phyloP scores from a whole-genome alignment of 2,113 vertebrate genomes.

The Cyprinodon tularosa region DNA sequence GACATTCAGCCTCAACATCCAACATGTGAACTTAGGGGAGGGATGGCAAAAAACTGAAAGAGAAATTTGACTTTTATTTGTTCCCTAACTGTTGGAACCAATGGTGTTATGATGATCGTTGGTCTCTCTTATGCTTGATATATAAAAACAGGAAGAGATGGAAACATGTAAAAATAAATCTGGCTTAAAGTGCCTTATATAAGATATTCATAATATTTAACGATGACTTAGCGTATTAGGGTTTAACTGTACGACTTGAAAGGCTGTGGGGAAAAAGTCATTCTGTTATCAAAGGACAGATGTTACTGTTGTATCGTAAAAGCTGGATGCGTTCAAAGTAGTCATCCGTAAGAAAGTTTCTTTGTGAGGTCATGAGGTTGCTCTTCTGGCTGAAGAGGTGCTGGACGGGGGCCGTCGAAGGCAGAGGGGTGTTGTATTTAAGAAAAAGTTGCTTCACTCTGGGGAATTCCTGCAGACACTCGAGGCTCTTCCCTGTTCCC shows the following conservation, averaged over 20 bases:
- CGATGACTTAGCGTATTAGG: conserved; percentile 29
- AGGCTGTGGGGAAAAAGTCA: conserved; percentile 31
- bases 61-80: too few species aligned
- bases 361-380: conserved; percentile 72
- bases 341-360: conserved; percentile 73
- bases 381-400: conserved; percentile 76
- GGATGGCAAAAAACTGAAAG: too few species aligned
- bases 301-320: conserved; percentile 75
- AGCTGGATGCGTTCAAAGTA: conserved; percentile 78
- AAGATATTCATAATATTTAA: conserved; percentile 17
- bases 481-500: conserved; percentile 74
- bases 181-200: conserved; percentile 34
- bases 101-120: too few species aligned
- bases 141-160: conserved; percentile 17
- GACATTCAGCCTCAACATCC: too few species aligned
- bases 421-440: conserved; percentile 78
- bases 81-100: too few species aligned
- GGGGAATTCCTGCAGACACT: conserved; percentile 78
- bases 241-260: conserved; percentile 40
- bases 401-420: conserved; percentile 75
- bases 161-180: conserved; percentile 35
- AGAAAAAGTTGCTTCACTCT: conserved; percentile 76
- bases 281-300: conserved; percentile 49
- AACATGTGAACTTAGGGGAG: too few species aligned
- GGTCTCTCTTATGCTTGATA: neutral